Conservation (phyloP, 2,888 invertebrate genomes). For the Phyto melanocephala region DNA sequence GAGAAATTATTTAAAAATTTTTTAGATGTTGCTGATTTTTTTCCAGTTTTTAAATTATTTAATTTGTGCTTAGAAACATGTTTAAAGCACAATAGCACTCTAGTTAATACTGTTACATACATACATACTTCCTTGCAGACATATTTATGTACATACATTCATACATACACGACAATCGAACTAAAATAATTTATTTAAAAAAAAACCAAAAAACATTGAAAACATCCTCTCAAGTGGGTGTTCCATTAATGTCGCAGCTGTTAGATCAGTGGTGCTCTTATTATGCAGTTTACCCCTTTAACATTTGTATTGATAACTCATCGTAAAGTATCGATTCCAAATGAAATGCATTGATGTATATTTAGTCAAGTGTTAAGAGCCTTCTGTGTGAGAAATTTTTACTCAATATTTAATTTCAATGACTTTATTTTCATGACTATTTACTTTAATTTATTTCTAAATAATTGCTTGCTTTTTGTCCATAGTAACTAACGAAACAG, state of each 20-base stretch:
- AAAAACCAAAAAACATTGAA: neutral
- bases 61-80: too few species aligned
- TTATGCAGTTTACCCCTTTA: neutral
- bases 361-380: slow-evolving; percentile 44
- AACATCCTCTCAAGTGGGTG: slow-evolving; percentile 35
- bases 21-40: too few species aligned
- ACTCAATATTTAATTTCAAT: neutral
- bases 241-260: slow-evolving; percentile 42
- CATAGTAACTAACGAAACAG: neutral
- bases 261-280: neutral
- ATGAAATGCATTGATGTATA: neutral
- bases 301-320: neutral
- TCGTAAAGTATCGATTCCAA: neutral
- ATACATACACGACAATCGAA: too few species aligned
- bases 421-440: slow-evolving; percentile 1
- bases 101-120: too few species aligned
- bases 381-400: slow-evolving; percentile 20
- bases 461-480: slow-evolving; percentile 22
- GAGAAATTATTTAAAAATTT: too few species aligned
- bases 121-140: too few species aligned
- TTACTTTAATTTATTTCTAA: slow-evolving; percentile 28
- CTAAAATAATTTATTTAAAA: too few species aligned
- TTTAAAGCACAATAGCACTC: too few species aligned
- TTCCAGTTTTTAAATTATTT: too few species aligned
- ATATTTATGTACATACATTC: too few species aligned